Conservation (phyloP, 2,113 vertebrate genomes). For the Naja naja region DNA sequence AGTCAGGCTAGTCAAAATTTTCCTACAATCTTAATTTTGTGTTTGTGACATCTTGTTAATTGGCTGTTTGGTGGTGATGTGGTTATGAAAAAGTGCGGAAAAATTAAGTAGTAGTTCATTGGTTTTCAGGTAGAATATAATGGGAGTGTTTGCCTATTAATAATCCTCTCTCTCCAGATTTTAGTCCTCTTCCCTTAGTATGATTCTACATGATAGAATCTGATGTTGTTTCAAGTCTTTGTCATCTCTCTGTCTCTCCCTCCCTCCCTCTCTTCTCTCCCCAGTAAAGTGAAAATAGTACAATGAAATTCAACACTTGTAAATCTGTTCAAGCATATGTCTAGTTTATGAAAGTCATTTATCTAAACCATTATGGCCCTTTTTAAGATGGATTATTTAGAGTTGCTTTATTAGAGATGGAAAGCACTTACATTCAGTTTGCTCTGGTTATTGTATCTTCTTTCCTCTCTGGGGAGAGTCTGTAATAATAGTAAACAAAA, state of each 20-base stretch:
- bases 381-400: not conserved
- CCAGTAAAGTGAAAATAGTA: not conserved
- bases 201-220: no score
- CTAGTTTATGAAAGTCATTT: not conserved
- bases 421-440: not conserved
- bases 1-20: not conserved
- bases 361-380: not conserved
- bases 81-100: not conserved
- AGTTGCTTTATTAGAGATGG: not conserved
- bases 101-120: not conserved
- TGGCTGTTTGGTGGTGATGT: not conserved
- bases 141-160: no score
- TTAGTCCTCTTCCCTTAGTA: no score
- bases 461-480: not conserved
- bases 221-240: no score
- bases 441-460: not conserved
- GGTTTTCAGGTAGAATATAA: not conserved
- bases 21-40: not conserved
- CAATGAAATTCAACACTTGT: not conserved
- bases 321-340: not conserved
- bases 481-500: not conserved
- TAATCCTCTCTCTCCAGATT: no score
- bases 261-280: not conserved
- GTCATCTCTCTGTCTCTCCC: not conserved
- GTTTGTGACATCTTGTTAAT: not conserved